Evolutionary conservation across 2,113 vertebrate genomes (phyloP).

Genomic region (Sinocyclocheilus anshuiensis): DNA sequence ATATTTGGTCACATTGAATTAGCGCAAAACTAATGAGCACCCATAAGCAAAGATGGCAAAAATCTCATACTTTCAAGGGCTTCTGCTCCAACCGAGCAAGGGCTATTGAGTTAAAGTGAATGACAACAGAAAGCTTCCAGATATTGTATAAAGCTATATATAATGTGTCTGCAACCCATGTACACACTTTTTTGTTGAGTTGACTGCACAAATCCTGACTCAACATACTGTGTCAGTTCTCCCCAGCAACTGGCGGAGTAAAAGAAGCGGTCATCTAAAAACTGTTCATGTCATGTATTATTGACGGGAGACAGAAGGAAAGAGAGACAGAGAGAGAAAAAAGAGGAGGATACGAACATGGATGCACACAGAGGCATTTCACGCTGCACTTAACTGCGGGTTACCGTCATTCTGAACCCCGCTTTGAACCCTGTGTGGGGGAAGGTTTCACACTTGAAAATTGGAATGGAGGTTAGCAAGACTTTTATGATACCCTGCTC

Average conservation of each 20-base stretch:
- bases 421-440: neutral
- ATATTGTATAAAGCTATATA: too few relatives aligned
- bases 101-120: neutral
- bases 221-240: neutral
- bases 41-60: neutral
- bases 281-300: constrained; percentile 44
- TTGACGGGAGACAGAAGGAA: constrained; percentile 8
- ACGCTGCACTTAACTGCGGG: neutral
- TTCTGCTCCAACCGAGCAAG: neutral
- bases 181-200: neutral
- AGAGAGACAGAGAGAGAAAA: neutral
- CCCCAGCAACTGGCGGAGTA: constrained; percentile 16
- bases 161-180: neutral
- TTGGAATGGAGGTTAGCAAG: neutral
- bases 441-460: neutral
- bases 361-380: neutral
- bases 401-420: neutral
- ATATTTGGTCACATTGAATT: neutral
- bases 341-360: neutral
- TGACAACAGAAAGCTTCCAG: neutral
- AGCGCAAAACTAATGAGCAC: neutral
- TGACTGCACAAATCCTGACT: constrained; percentile 17
- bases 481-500: neutral
- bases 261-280: constrained; percentile 33
- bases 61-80: neutral